These are phyloP conservation scores for Alexandromys fortis DNA, from an alignment of 2,113 vertebrate species.

Conservation along the genomic window DNA sequence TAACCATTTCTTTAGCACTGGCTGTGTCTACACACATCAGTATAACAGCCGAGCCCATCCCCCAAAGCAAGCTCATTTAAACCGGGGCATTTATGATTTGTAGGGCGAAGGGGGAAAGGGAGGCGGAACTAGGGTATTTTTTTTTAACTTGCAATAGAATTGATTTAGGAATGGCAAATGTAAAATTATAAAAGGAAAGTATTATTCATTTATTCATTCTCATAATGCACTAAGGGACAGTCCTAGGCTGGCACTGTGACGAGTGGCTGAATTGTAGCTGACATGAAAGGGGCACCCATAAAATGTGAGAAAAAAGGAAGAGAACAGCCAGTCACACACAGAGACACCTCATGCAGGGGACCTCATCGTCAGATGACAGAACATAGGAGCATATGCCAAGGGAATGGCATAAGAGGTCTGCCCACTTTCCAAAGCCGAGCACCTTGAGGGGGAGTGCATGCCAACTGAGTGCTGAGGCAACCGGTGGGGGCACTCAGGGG, in stretches of 20 bases:
- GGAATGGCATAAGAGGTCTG: not conserved
- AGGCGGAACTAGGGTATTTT: not conserved
- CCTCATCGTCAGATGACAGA: not conserved
- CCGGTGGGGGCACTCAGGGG: not conserved
- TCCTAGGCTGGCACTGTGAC: not conserved
- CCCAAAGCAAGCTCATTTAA: slow-evolving; percentile 55
- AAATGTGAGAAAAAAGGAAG: not conserved
- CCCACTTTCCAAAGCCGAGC: not conserved
- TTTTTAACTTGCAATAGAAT: slow-evolving; percentile 29
- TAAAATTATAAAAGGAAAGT: not conserved
- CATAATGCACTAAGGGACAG: not conserved
- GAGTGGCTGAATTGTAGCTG: not conserved
- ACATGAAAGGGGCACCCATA: not conserved
- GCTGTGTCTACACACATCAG: slow-evolving; percentile 14
- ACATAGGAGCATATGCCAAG: not conserved
- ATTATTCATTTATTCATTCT: not conserved
- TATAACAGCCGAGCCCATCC: not conserved
- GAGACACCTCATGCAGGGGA: not conserved
- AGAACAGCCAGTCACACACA: not conserved
- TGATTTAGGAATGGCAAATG: not conserved
- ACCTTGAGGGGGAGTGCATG: accelerated
- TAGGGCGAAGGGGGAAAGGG: too few relatives aligned
- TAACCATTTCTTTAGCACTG: slow-evolving; percentile 36
- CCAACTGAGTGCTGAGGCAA: not conserved
- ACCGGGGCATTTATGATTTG: too few relatives aligned